Percentiles rank a stretch among this genome's conserved stretches.
phyloP scores from a whole-genome alignment of 1,140 invertebrate species.

The Zaprionus ghesquierei region DNA sequence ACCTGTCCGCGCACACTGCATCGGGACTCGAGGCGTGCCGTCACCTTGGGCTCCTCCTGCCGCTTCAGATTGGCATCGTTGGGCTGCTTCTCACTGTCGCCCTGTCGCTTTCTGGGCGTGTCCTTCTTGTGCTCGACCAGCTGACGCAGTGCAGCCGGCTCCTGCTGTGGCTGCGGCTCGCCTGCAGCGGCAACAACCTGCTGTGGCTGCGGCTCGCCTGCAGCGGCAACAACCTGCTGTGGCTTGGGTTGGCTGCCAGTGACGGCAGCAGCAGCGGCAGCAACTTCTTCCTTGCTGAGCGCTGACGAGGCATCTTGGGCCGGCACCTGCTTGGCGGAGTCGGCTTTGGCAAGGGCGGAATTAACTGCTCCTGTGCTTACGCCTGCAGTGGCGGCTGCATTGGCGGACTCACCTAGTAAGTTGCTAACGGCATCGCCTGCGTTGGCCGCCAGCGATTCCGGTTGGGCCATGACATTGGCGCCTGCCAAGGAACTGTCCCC shows the following conservation, averaged over 20 bases:
- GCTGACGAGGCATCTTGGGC: background rate
- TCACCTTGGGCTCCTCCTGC: background rate
- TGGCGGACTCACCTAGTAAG: background rate
- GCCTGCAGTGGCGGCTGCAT: background rate
- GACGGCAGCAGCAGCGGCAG: background rate
- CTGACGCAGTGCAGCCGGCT: background rate
- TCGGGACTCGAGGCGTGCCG: background rate
- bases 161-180: background rate
- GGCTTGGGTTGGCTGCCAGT: background rate
- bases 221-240: background rate
- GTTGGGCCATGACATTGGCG: background rate
- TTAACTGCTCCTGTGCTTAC: no score
- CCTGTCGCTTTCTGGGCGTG: background rate
- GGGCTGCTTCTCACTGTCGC: background rate
- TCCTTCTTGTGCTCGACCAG: background rate
- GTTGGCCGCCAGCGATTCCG: background rate
- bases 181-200: background rate
- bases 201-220: background rate
- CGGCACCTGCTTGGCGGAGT: background rate
- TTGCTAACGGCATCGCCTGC: background rate
- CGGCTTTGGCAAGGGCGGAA: rapidly evolving
- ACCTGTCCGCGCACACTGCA: background rate
- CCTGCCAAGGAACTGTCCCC: background rate
- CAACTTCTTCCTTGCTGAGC: background rate
- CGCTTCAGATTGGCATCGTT: background rate